Conservation (phyloP, 2,113 vertebrate species). For the Cheirogaleus medius region DNA sequence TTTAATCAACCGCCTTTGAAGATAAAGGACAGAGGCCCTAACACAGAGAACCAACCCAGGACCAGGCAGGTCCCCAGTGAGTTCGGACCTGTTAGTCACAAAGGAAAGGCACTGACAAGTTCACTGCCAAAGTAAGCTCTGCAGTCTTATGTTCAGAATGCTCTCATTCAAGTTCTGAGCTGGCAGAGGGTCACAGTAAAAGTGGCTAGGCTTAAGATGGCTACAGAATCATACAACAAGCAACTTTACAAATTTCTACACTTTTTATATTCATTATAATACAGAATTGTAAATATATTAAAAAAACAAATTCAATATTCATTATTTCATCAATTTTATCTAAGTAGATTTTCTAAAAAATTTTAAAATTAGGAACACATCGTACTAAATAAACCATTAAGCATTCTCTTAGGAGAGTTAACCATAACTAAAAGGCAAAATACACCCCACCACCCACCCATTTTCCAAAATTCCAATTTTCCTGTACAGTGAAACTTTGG, state of each 20-base stretch:
- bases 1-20: constrained; percentile 35
- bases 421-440: constrained; percentile 37
- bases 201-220: not conserved
- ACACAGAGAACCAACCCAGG: not conserved
- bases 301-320: constrained; percentile 32
- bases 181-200: not conserved
- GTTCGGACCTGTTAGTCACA: not conserved
- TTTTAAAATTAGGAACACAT: constrained; percentile 40
- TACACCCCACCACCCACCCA: not conserved
- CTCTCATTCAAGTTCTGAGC: not conserved
- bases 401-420: constrained; percentile 32
- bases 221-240: not conserved
- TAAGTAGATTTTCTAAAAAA: not conserved
- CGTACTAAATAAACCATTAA: constrained; percentile 35
- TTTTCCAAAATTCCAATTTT: constrained; percentile 42
- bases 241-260: not conserved
- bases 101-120: not conserved
- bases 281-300: constrained; percentile 2
- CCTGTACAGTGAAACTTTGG: constrained; percentile 34
- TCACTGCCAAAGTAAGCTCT: not conserved
- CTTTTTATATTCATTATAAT: not conserved
- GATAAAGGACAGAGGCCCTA: not conserved
- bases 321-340: constrained; percentile 16
- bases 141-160: not conserved
- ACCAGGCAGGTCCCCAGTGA: not conserved